Evolutionary conservation across 1,140 invertebrate genomes (phyloP), one percentile per base, ranked within the genome.

Genomic region (Anoplolepis gracilipes): DNA sequence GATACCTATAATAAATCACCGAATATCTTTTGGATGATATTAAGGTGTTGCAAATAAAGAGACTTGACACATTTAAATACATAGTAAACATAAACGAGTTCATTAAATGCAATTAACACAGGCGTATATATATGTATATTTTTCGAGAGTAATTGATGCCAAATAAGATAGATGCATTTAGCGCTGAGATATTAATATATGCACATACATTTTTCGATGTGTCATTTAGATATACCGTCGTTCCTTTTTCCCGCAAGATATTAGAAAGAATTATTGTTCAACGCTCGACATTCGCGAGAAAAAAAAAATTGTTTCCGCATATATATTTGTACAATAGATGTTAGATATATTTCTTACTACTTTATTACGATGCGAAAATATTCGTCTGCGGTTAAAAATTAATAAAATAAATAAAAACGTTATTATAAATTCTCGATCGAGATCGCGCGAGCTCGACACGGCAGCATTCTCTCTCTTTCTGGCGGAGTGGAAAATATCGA

Each of bases 301-400:
- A 55, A 19, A 33, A 19, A 10, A 19, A 59, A 16, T n/a, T 61
- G 1, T 8, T 16, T 19, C 2, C 19, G 57, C 13, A 2, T 19
- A 25, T 19, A 25, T 22, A 33, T 65, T 46, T 65, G 64, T 64
- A 7, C 28, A 19, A 36, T 1, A 55, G n/a, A 6, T 28, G 4
- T 4, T 65, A 39, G n/a, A 49, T 36, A 49, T 36, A 39, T 67
- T 55, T 79, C 67, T 55, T 64, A 36, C 39, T n/a, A 53, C 19
- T 69, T 72, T 55, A 82, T 82, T 67, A 28, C 69, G 13, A 46
- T 67, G 67, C 25, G 13, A 79, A 79, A 55, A 79, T 39, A 30
- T 8, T 16, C n/a, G 36, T n/a, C 7, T 28, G 78, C 36, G 61
- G 72, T 72, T 82, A 82, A 72, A 67, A 25, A 79, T 79, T 73